These are phyloP conservation scores for Scrobipalpa costella DNA, from an alignment of 2,888 invertebrate species.

Conservation along the genomic window DNA sequence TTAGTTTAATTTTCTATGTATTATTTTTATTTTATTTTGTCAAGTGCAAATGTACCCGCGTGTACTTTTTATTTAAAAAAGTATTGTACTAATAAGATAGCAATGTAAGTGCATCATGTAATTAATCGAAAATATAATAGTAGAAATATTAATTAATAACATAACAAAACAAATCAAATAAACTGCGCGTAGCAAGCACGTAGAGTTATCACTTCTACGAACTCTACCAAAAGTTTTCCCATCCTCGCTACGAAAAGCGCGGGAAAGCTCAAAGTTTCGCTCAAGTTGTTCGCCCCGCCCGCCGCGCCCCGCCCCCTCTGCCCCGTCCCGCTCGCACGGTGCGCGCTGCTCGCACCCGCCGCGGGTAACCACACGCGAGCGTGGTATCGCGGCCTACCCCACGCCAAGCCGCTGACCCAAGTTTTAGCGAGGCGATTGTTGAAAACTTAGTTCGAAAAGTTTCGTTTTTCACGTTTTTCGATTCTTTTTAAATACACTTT, in stretches of 20 bases:
- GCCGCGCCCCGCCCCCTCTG: slow-evolving; percentile 51
- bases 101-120: too few relatives aligned
- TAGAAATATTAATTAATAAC: too few relatives aligned
- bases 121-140: too few relatives aligned
- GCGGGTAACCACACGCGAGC: slow-evolving; percentile 66
- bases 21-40: too few relatives aligned
- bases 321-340: slow-evolving; percentile 44
- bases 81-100: too few relatives aligned
- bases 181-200: background rate
- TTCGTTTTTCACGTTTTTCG: background rate
- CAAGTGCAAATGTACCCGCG: too few relatives aligned
- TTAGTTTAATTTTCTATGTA: too few relatives aligned
- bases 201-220: background rate
- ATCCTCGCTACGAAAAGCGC: slow-evolving; percentile 52
- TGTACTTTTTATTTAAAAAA: too few relatives aligned
- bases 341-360: slow-evolving; percentile 57
- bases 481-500: background rate
- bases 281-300: slow-evolving; percentile 58
- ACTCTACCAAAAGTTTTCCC: background rate
- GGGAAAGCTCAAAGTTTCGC: slow-evolving; percentile 66
- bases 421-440: slow-evolving; percentile 15
- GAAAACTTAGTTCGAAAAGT: background rate
- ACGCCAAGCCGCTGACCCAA: slow-evolving; percentile 25
- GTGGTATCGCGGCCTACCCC: slow-evolving; percentile 38
- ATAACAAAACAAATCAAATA: background rate